Percentiles rank a stretch among this genome's conserved stretches.
Evolutionary conservation across 2,797 vertebrate species (phyloP).

Genomic region (Artibeus jamaicensis): DNA sequence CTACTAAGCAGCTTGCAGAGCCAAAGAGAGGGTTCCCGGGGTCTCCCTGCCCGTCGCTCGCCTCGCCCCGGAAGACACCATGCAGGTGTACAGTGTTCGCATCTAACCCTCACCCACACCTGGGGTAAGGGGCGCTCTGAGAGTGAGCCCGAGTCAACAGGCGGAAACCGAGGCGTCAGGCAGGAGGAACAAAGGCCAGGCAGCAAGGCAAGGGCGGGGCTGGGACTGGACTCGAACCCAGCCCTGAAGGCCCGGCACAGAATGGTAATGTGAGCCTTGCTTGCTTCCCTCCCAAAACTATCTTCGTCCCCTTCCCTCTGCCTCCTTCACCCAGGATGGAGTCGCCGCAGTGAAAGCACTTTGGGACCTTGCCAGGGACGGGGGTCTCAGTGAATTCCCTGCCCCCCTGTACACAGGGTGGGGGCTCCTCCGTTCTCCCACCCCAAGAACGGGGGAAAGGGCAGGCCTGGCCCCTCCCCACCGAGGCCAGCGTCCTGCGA

Average conservation of each 20-base stretch:
- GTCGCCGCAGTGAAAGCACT: not conserved
- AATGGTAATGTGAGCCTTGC: not conserved
- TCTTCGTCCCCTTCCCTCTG: not conserved
- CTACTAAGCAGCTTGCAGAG: not conserved
- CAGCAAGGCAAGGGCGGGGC: not conserved
- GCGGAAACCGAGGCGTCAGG: not conserved
- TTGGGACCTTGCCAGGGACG: not conserved
- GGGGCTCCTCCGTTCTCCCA: not conserved
- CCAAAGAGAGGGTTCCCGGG: not conserved
- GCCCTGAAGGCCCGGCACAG: not conserved
- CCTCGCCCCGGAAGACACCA: not conserved
- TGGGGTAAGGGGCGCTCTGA: not conserved
- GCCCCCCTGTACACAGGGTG: too few relatives aligned
- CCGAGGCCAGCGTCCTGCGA: not conserved
- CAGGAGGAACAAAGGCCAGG: not conserved
- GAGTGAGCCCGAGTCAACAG: not conserved
- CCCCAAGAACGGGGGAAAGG: not conserved
- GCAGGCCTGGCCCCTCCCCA: not conserved
- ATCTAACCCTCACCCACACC: not conserved
- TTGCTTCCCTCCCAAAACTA: not conserved
- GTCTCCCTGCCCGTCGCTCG: not conserved
- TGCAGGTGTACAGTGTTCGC: not conserved
- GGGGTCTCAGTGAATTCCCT: not conserved
- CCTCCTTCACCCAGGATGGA: not conserved
- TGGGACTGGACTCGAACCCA: not conserved